phyloP scores from a whole-genome alignment of 2,888 invertebrate species.

The Dolichopus griseipennis region DNA sequence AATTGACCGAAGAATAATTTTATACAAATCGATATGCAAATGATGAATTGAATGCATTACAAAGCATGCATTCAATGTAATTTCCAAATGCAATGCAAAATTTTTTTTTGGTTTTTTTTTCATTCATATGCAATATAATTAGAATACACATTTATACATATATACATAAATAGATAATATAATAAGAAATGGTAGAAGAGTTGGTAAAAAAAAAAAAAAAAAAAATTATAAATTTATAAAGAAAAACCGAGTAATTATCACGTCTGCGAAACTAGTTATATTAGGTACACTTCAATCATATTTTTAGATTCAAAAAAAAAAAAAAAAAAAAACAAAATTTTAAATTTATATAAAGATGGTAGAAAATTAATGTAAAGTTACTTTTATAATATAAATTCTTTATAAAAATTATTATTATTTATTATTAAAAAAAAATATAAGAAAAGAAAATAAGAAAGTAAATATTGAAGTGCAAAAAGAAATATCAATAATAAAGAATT shows the following conservation, averaged over 20 bases:
- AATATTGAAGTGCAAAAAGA: neutral
- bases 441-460: neutral
- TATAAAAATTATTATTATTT: neutral
- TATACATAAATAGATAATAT: too few relatives aligned
- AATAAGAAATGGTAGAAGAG: too few relatives aligned
- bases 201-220: too few relatives aligned
- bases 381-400: neutral
- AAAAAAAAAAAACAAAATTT: neutral
- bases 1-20: neutral
- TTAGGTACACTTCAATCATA: conserved; percentile 4
- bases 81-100: too few relatives aligned
- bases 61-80: neutral
- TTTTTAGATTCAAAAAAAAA: neutral
- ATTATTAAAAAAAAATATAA: neutral
- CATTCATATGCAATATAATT: too few relatives aligned
- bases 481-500: neutral
- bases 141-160: too few relatives aligned
- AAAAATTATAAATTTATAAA: neutral
- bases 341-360: neutral
- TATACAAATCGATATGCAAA: conserved; percentile 1
- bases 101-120: too few relatives aligned
- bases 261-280: neutral
- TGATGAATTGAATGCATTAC: neutral
- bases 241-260: conserved; percentile 4
- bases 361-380: neutral